Base-by-base conservation (phyloP, 92 coral and sea anemone species). In the Palythoa grandiflora region DNA sequence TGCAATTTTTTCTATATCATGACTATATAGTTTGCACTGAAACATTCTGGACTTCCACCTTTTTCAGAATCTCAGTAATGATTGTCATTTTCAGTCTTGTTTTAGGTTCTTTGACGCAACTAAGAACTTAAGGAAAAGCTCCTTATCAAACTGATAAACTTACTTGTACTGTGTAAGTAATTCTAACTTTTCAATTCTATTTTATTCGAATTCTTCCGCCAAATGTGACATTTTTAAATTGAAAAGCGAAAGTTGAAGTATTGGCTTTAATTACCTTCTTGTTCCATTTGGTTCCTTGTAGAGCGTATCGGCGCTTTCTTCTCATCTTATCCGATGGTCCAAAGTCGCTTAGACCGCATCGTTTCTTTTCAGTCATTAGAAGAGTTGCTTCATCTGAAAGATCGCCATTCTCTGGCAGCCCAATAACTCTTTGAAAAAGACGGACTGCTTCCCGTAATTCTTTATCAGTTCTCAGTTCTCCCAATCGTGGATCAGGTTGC, bases 331-430 rank as follows among this genome's bases (percentile, higher is more conserved):
- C 99, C 9, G 98, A 84, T 9, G 97, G 94, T 39, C 99, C 96
- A 59, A 92, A 87, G 79, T 96, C 99, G 38, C 96, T 85, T 84
- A 96, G 57, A 15, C 96, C 98, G 48, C 99, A 96, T 52, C 99
- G 89, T 9, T 92, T 76, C 35, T 68, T 79, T 1, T 93, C 92
- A 60, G 95, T 94, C 84, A 93, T 75, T 11, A 77, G 59, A 77
- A 95, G 84, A 2, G 99, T 94, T 2, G 80, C 87, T 10, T 93
- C 93, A 47, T 96, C 94, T 5, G 89, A 76, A 9, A 96, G 55
- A 3, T 73, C 87, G 5, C 99, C 98, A 9, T 96, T 95, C 72
- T 85, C 98, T 8, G 90, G 60, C 9, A 92, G 71, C 8, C 97
- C 98, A 10, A 96, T 96, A 57, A 92, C 84, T 17, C 88, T 89